Evolutionary conservation across 2,888 invertebrate genomes (phyloP).

Genomic region (Agrochola lota): DNA sequence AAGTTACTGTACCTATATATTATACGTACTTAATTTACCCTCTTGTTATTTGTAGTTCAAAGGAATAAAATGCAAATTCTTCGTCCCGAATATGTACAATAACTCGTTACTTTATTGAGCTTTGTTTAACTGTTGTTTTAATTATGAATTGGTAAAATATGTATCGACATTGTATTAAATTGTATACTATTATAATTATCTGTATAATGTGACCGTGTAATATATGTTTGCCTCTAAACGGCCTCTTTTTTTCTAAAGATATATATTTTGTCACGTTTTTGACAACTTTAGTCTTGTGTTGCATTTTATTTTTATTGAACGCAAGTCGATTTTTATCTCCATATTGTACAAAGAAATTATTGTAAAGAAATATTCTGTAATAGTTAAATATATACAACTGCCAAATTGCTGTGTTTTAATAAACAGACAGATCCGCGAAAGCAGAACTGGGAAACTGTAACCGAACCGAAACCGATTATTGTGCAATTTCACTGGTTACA

Average conservation of each 20-base stretch:
- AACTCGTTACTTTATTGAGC: constrained; percentile 17
- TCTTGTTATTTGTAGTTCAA: constrained; percentile 60
- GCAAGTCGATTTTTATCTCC: constrained; percentile 81
- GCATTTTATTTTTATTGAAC: constrained; percentile 89
- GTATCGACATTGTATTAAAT: constrained; percentile 58
- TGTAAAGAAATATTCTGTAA: constrained; percentile 86
- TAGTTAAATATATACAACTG: constrained; percentile 89
- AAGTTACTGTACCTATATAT: constrained; percentile 35
- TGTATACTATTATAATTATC: constrained; percentile 69
- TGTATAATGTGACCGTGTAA: constrained; percentile 71
- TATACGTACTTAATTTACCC: constrained; percentile 62
- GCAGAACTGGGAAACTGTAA: no score
- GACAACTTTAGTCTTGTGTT: constrained; percentile 80
- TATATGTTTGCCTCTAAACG: constrained; percentile 64
- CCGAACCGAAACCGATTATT: no score
- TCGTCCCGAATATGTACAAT: constrained; percentile 29
- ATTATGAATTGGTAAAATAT: constrained; percentile 52
- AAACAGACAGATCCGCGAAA: no score
- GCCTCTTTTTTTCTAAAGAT: constrained; percentile 73
- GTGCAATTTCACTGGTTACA: no score
- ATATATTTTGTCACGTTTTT: constrained; percentile 79
- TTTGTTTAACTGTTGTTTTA: constrained; percentile 38
- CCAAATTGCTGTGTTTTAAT: constrained; percentile 72
- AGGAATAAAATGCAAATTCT: constrained; percentile 69
- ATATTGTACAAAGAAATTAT: constrained; percentile 87